A percentile compares a stretch with the other conserved stretches of the same genome.
Evolutionary conservation across 2,113 vertebrate genomes (phyloP).

Genomic region (Crotophaga sulcirostris): DNA sequence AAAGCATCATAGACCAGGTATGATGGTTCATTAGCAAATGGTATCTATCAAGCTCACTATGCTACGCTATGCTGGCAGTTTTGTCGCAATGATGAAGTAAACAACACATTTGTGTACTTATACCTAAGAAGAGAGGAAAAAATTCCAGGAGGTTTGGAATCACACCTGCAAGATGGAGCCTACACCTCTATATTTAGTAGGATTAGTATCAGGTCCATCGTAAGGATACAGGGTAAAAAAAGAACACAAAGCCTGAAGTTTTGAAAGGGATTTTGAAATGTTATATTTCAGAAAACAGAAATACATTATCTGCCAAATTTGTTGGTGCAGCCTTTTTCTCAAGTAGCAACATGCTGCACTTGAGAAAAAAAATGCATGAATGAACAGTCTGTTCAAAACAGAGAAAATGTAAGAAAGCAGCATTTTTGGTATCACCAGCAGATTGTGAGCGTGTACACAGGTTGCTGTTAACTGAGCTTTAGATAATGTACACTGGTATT

Average conservation of each 20-base stretch:
- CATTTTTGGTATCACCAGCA: background rate
- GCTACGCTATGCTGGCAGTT: background rate
- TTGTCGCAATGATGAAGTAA: background rate
- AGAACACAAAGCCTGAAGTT: background rate
- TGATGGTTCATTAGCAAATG: background rate
- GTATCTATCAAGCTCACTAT: background rate
- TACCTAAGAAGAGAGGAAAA: background rate
- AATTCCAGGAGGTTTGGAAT: background rate
- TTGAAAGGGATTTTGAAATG: background rate
- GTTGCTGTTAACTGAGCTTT: background rate
- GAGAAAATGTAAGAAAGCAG: background rate
- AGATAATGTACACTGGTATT: background rate
- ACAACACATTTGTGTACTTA: background rate
- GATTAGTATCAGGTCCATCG: background rate
- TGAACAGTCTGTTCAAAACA: background rate
- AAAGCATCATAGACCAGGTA: background rate
- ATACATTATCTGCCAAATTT: background rate
- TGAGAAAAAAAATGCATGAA: background rate
- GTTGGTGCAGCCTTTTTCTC: background rate
- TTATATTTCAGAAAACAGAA: background rate
- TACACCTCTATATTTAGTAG: background rate
- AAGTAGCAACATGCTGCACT: background rate
- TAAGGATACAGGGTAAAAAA: background rate
- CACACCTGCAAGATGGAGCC: background rate
- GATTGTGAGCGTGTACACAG: background rate